Conservation (phyloP, 2,888 invertebrate species). For the Panzeria rudis region DNA sequence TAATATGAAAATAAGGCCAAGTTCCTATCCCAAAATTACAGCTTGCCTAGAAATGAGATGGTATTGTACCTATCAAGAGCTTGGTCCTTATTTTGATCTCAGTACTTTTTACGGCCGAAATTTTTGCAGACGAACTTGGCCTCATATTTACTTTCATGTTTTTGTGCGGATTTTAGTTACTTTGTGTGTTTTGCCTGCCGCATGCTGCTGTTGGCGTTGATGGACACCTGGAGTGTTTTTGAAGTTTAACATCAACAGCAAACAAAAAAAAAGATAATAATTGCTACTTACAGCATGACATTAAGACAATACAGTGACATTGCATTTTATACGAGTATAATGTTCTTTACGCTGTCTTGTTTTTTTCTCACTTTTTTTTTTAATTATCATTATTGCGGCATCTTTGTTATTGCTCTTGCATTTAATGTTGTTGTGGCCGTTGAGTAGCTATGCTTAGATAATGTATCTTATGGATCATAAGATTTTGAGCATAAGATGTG, state of each 20-base stretch:
- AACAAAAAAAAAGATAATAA: constrained; percentile 56
- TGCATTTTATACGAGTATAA: constrained; percentile 47
- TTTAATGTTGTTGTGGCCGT: constrained; percentile 7
- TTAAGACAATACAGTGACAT: constrained; percentile 59
- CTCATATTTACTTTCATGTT: no score
- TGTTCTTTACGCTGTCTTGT: constrained; percentile 4
- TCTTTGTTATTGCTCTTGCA: constrained; percentile 49
- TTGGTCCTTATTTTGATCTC: no score
- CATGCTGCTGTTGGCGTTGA: constrained; percentile 61
- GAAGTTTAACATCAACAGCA: constrained; percentile 42
- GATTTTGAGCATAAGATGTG: constrained; percentile 25
- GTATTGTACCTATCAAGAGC: no score
- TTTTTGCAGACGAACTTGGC: no score
- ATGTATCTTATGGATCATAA: constrained; percentile 34
- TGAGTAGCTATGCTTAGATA: constrained; percentile 18
- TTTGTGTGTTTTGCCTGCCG: neutral
- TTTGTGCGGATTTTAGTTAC: no score
- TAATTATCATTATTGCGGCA: constrained; percentile 61
- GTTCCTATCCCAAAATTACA: no score
- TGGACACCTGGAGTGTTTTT: constrained; percentile 71
- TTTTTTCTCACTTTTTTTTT: constrained; percentile 28
- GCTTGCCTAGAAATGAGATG: no score
- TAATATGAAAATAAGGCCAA: no score
- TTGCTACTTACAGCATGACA: constrained; percentile 67
- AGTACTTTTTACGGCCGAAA: no score